Conservation (phyloP, 2,888 invertebrate species). For the Frankliniella fusca region DNA sequence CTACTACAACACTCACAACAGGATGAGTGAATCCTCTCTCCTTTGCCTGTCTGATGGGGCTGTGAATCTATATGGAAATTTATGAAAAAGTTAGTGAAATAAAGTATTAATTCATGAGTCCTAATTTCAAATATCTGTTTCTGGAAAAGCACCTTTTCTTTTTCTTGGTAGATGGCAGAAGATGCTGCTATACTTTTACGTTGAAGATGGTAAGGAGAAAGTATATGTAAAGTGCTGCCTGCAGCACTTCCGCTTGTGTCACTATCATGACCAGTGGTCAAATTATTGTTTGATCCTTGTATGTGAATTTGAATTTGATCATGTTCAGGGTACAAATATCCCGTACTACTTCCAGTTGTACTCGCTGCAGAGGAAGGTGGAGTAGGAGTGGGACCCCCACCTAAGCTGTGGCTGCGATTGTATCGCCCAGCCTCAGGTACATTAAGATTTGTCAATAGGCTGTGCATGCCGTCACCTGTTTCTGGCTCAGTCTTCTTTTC, state of each 20-base stretch:
- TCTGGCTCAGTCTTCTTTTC: conserved; percentile 28
- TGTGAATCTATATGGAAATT: background rate
- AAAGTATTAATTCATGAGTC: background rate
- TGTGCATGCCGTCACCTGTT: background rate
- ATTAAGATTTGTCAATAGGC: background rate
- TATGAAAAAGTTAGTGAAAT: background rate
- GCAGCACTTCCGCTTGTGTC: conserved; percentile 41
- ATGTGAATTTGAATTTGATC: conserved; percentile 37
- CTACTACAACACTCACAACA: conserved; percentile 56
- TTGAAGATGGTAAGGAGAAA: background rate
- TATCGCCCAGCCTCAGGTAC: conserved; percentile 27
- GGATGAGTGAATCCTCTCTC: conserved; percentile 29
- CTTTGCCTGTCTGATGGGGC: conserved; percentile 34
- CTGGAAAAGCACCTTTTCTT: background rate
- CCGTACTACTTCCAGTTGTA: conserved; percentile 26
- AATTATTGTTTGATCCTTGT: conserved; percentile 36
- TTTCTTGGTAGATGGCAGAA: background rate
- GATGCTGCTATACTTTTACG: background rate
- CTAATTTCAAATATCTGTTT: background rate
- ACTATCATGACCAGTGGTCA: conserved; percentile 31
- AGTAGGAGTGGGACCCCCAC: background rate
- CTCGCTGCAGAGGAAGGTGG: background rate
- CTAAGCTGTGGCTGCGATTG: conserved; percentile 29
- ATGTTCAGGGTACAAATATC: conserved; percentile 28
- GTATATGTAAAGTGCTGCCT: background rate